Percentiles rank a stretch among this genome's conserved stretches.
phyloP scores from a whole-genome alignment of 2,888 invertebrate genomes.

The Ptycholaimellus sp. region DNA sequence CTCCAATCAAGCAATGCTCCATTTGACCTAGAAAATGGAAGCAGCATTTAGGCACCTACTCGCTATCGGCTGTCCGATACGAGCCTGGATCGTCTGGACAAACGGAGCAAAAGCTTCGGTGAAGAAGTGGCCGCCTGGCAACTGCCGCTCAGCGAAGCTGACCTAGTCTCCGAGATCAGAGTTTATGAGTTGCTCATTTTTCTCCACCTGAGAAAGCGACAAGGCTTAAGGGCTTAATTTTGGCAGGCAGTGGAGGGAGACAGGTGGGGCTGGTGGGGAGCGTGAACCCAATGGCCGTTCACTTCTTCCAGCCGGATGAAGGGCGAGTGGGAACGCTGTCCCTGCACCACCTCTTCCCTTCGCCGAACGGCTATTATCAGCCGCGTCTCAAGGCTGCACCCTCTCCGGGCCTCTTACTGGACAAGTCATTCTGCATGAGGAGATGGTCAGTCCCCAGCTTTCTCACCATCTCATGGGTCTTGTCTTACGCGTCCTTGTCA shows the following conservation, averaged over 20 bases:
- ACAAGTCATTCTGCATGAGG: conserved; percentile 33
- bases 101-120: conserved; percentile 34
- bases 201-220: too few species aligned
- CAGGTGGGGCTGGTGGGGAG: conserved; percentile 27
- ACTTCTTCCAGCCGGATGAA: conserved; percentile 29
- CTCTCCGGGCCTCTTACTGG: conserved; percentile 22
- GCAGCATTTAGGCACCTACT: conserved; percentile 1
- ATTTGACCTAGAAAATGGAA: neutral
- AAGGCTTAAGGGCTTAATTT: neutral
- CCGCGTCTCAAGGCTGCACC: conserved; percentile 26
- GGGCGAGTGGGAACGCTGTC: too few species aligned
- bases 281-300: conserved; percentile 32
- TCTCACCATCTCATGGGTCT: too few species aligned
- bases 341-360: conserved; percentile 26
- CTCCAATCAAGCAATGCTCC: too few species aligned
- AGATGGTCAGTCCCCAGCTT: conserved; percentile 10
- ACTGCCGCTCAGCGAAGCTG: conserved; percentile 34
- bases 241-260: neutral
- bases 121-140: conserved; percentile 36
- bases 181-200: too few species aligned
- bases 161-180: too few species aligned
- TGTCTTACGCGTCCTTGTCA: too few species aligned
- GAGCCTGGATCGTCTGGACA: conserved; percentile 31
- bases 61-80: conserved; percentile 1
- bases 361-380: conserved; percentile 16